These are phyloP conservation scores for Stenodema calcarata DNA, from an alignment of 2,888 invertebrate genomes.

Conservation along the genomic window DNA sequence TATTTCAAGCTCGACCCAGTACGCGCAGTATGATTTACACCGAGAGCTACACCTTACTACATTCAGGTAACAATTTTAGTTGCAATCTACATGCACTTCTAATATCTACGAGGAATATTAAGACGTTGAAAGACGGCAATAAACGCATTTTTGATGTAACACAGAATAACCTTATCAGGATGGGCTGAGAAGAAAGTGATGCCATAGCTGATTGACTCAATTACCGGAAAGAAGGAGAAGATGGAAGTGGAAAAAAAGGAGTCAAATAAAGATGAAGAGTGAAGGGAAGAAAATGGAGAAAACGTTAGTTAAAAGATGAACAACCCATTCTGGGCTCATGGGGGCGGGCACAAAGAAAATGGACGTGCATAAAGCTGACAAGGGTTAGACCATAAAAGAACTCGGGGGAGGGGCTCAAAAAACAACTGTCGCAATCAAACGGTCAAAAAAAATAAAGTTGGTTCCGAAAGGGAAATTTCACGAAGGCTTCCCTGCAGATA, in stretches of 20 bases:
- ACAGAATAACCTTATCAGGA: not conserved
- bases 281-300: not conserved
- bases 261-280: not conserved
- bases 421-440: conserved; percentile 45
- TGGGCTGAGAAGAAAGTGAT: not conserved
- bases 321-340: not conserved
- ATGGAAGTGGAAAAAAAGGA: not conserved
- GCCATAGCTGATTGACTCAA: not conserved
- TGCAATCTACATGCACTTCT: too few relatives aligned
- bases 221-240: not conserved
- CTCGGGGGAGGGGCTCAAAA: conserved; percentile 34
- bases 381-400: conserved; percentile 24
- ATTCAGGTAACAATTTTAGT: too few relatives aligned
- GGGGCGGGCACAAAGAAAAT: not conserved
- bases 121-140: too few relatives aligned
- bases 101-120: too few relatives aligned
- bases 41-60: too few relatives aligned
- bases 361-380: conserved; percentile 14
- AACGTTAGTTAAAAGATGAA: not conserved
- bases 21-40: too few relatives aligned
- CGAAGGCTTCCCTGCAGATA: conserved; percentile 16
- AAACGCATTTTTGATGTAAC: too few relatives aligned
- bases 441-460: not conserved
- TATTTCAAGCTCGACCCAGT: too few relatives aligned
- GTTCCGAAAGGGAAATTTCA: conserved; percentile 38